These are phyloP conservation scores for Asobara japonica DNA, from an alignment of 1,140 invertebrate genomes.

Conservation along the genomic window DNA sequence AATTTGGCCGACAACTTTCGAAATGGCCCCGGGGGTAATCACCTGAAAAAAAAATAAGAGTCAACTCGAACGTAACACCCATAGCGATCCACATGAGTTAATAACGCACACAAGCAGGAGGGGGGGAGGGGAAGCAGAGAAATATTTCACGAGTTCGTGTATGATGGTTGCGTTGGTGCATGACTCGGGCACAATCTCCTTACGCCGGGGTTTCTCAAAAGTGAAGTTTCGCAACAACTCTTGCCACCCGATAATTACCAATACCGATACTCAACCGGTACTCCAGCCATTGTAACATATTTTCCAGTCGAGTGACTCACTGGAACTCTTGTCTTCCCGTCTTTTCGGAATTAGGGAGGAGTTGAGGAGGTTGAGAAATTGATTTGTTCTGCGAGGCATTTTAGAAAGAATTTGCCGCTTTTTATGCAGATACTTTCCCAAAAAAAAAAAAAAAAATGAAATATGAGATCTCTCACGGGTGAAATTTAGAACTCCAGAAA, in stretches of 20 bases:
- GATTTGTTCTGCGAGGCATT: not conserved
- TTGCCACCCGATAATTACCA: constrained; percentile 24
- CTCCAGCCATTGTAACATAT: not conserved
- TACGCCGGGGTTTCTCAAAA: not conserved
- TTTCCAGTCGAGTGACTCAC: not conserved
- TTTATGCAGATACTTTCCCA: no score
- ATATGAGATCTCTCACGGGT: no score
- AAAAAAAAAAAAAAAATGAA: no score
- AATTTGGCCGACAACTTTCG: not conserved
- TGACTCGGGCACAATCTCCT: not conserved
- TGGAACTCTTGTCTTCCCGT: not conserved
- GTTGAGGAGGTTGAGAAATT: not conserved
- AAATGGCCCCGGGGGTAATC: not conserved
- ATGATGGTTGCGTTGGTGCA: not conserved
- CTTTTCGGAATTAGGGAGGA: not conserved
- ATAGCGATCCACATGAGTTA: not conserved
- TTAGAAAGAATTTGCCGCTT: not conserved
- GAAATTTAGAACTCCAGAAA: no score
- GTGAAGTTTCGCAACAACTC: not conserved
- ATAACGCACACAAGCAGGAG: not conserved
- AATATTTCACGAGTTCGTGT: not conserved
- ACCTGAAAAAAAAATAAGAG: not conserved
- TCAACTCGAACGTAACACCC: constrained; percentile 2
- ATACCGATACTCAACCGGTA: constrained; percentile 11
- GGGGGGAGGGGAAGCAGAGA: not conserved